Base-by-base conservation (phyloP, 2,113 vertebrate species). In the Enhydra lutris region DNA sequence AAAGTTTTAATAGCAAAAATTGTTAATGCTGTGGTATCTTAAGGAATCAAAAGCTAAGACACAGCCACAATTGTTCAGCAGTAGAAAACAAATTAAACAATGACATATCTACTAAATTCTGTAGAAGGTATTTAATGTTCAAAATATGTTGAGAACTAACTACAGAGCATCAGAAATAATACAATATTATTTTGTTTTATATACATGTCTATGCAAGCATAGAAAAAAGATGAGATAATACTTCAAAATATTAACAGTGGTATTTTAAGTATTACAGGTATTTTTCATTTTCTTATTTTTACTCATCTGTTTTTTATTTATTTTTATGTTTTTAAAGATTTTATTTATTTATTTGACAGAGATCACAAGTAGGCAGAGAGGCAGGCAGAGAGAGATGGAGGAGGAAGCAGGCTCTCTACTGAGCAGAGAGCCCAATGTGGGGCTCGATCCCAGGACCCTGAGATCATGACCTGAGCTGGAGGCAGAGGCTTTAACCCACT, bases 221-320 rank as follows among this genome's bases (percentile, higher is more conserved):
- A 86, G 15, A 87, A 89, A 97, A 91, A 76, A 90, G 47, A 84
- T 24, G 39, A 95, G 93, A 92, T 65, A 69, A 83, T 39, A 84
- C 1, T 61, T 74, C 36, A 81, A 81, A 90, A 80, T 76, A 74
- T 88, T 85, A 93, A 76, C 7, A 88, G 36, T 82, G 52, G 17
- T 59, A 31, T 82, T 84, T 59, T 9, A 84, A 71, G 7, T 63
- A 76, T 78, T 83, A 78, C 13, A 69, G n/a, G 34, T 52, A 0
- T 31, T 52, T 79, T 26, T 29, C 1, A 36, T 29, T 55, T 79
- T 85, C 52, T 65, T 61, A 24, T 57, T 95, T 87, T 83, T 95
- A 82, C 13, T 85, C 92, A 34, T 83, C n/a, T 93, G 50, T 4
- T 42, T 55, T 80, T 52, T 52, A 18, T 55, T 55, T 55, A 52